phyloP scores from a whole-genome alignment of 2,113 vertebrate species.

The Eclectus roratus region DNA sequence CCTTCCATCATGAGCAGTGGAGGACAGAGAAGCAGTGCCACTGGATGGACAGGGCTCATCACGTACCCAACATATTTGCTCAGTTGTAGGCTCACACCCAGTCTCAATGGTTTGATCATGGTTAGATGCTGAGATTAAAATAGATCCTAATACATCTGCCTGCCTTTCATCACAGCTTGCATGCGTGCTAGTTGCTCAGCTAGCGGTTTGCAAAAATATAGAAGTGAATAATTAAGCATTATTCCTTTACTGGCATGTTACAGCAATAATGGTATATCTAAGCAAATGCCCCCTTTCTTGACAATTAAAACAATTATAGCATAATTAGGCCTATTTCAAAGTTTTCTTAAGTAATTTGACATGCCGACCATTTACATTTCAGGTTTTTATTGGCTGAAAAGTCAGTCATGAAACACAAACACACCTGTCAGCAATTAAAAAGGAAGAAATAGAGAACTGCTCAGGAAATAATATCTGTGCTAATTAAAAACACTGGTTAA shows the following conservation, averaged over 20 bases:
- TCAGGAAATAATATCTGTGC: constrained; percentile 96
- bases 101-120: not conserved
- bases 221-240: not conserved
- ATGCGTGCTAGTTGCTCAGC: not conserved
- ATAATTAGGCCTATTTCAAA: constrained; percentile 82
- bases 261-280: constrained; percentile 19
- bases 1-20: fast-evolving
- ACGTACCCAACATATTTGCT: fast-evolving
- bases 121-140: constrained; percentile 32
- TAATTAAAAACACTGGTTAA: constrained; percentile 99
- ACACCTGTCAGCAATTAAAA: constrained; percentile 99
- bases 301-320: constrained; percentile 72
- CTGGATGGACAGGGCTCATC: not conserved
- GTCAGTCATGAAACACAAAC: constrained; percentile 80
- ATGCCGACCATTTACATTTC: constrained; percentile 78
- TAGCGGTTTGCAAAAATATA: not conserved
- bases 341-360: constrained; percentile 84
- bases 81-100: not conserved
- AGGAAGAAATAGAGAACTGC: constrained; percentile 85
- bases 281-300: constrained; percentile 39
- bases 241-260: constrained; percentile 16
- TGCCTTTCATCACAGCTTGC: constrained; percentile 54
- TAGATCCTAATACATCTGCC: not conserved
- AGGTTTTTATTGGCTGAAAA: constrained; percentile 84
- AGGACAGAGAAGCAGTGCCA: not conserved